Conservation (phyloP, 2,113 vertebrate species). For the Zootoca vivipara region DNA sequence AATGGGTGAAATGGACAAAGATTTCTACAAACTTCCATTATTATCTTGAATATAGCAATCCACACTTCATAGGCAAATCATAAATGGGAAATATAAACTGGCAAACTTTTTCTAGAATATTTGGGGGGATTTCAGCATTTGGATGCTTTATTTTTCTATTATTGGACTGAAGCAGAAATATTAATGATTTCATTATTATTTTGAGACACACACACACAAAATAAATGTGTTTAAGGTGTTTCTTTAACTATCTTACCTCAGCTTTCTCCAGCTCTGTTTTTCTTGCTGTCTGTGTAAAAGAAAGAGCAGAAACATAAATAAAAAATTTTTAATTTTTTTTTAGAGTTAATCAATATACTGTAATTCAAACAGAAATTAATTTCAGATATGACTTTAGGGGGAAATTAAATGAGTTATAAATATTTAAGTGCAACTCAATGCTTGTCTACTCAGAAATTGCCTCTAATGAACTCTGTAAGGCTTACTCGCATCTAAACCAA, state of each 20-base stretch:
- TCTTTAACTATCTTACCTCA: slow-evolving; percentile 38
- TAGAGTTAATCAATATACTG: neutral
- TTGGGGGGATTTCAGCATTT: neutral
- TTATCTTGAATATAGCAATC: neutral
- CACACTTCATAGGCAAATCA: neutral
- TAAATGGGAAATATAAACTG: neutral
- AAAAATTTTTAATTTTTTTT: neutral
- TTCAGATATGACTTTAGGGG: neutral
- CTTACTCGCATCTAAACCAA: neutral
- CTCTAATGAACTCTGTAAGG: no score
- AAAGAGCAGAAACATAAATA: neutral
- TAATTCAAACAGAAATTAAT: neutral
- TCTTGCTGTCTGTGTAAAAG: slow-evolving; percentile 15
- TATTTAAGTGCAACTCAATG: neutral
- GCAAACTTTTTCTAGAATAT: neutral
- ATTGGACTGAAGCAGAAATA: neutral
- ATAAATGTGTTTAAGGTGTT: neutral
- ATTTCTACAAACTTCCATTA: neutral
- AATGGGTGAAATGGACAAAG: neutral
- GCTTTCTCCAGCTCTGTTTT: slow-evolving; percentile 31
- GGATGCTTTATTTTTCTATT: neutral
- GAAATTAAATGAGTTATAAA: neutral
- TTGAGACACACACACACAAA: neutral
- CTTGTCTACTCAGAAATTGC: neutral
- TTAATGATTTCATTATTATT: neutral